These are phyloP conservation scores for Sturmia bella DNA, from an alignment of 2,888 invertebrate genomes.

Conservation along the genomic window DNA sequence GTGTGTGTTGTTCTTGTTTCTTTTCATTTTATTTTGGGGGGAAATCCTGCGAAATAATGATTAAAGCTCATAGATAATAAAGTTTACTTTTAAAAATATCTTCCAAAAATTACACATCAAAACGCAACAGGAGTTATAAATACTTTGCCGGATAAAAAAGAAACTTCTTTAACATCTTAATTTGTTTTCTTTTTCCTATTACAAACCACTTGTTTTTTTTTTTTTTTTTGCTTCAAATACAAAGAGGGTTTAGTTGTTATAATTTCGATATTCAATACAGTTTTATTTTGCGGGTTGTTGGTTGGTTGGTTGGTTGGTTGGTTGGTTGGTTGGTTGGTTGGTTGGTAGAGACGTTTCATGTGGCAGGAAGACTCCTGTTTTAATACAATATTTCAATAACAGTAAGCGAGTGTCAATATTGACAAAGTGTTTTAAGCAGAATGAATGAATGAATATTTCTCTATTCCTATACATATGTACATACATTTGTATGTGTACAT, in stretches of 20 bases:
- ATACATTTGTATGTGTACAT: too few species aligned
- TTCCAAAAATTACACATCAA: slow-evolving; percentile 73
- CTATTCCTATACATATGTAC: too few species aligned
- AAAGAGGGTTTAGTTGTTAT: slow-evolving; percentile 16
- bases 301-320: too few species aligned
- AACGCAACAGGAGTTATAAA: slow-evolving; percentile 75
- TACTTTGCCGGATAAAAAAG: slow-evolving; percentile 11
- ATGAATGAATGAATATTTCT: slow-evolving; percentile 23
- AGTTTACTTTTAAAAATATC: slow-evolving; percentile 50
- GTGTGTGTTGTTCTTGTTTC: slow-evolving; percentile 43
- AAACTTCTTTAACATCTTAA: slow-evolving; percentile 30
- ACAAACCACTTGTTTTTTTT: slow-evolving; percentile 41
- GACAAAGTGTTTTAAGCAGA: slow-evolving; percentile 30
- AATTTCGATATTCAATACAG: slow-evolving; percentile 15
- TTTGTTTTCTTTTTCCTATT: slow-evolving; percentile 34
- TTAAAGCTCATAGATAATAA: slow-evolving; percentile 41
- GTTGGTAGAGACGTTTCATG: background rate
- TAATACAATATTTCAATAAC: slow-evolving; percentile 60
- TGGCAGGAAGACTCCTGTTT: slow-evolving; percentile 40
- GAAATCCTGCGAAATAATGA: slow-evolving; percentile 30
- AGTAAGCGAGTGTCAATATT: slow-evolving; percentile 61
- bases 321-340: too few species aligned
- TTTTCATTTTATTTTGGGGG: background rate
- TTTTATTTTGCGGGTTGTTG: slow-evolving; percentile 4
- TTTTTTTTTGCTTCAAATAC: too few species aligned